Evolutionary conservation across 2,113 vertebrate genomes (phyloP).

Genomic region (Anhinga anhinga): DNA sequence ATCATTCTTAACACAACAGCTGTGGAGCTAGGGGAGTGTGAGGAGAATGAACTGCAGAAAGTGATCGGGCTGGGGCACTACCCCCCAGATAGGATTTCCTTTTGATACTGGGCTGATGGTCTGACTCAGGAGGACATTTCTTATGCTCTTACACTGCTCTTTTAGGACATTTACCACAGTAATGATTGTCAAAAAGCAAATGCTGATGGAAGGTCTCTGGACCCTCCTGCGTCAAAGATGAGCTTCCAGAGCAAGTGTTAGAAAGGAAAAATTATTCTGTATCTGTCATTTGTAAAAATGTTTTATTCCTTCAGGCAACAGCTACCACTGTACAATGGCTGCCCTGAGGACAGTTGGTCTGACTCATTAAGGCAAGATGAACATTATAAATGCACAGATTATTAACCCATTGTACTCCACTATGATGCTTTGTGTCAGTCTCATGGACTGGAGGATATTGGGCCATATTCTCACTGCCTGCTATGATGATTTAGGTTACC

Average conservation of each 20-base stretch:
- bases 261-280: not conserved
- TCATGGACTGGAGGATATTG: not conserved
- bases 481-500: not conserved
- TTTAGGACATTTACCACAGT: too few species aligned
- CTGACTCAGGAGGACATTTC: not conserved
- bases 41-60: not conserved
- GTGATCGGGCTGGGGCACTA: not conserved
- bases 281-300: not conserved
- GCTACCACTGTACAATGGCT: not conserved
- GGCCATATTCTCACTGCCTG: not conserved
- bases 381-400: not conserved
- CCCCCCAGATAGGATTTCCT: not conserved
- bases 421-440: not conserved
- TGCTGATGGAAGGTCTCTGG: not conserved
- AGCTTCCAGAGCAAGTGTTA: not conserved
- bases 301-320: not conserved
- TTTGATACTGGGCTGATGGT: not conserved
- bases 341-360: not conserved
- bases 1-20: not conserved
- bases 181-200: not conserved
- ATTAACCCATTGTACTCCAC: not conserved
- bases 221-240: not conserved
- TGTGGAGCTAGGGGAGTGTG: not conserved
- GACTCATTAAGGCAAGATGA: not conserved
- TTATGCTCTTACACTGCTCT: not conserved